phyloP scores from a whole-genome alignment of 2,888 invertebrate genomes.

The Drosophila prolongata region DNA sequence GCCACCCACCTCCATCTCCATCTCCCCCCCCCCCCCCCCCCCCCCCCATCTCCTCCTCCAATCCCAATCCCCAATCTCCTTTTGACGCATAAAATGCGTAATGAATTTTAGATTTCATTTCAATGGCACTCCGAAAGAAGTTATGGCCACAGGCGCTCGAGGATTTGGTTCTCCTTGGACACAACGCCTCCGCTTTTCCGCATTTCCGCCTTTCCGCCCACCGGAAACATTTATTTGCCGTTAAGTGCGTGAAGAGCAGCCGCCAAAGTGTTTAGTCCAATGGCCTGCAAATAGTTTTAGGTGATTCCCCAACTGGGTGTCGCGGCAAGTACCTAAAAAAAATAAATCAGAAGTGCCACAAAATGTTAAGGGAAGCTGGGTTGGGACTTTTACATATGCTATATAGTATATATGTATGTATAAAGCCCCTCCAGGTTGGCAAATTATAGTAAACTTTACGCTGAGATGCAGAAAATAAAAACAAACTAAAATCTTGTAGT shows the following conservation, averaged over 20 bases:
- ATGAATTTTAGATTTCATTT: constrained; percentile 81
- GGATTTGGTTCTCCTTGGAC: constrained; percentile 25
- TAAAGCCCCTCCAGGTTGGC: neutral
- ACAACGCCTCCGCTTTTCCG: neutral
- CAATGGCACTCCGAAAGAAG: constrained; percentile 64
- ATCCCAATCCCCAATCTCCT: constrained; percentile 35
- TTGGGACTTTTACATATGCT: no score
- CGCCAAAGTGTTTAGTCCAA: constrained; percentile 54
- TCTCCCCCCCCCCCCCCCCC: no score
- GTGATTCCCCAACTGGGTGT: constrained; percentile 38
- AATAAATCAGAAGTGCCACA: neutral
- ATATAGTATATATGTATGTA: neutral
- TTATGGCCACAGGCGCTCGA: constrained; percentile 52
- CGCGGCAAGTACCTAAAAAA: neutral
- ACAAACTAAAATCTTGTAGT: no score
- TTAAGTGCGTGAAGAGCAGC: constrained; percentile 50
- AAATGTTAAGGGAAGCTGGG: neutral
- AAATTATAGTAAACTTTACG: no score
- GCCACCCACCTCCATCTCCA: constrained; percentile 1
- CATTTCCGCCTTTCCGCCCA: constrained; percentile 5
- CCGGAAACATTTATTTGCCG: constrained; percentile 41
- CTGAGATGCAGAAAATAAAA: no score
- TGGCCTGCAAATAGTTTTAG: constrained; percentile 60
- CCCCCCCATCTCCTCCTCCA: neutral
- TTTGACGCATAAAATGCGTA: constrained; percentile 66